Evolutionary conservation across 1,140 invertebrate species (phyloP), one percentile per base, ranked within the genome.

Genomic region (Latrodectus geometricus): DNA sequence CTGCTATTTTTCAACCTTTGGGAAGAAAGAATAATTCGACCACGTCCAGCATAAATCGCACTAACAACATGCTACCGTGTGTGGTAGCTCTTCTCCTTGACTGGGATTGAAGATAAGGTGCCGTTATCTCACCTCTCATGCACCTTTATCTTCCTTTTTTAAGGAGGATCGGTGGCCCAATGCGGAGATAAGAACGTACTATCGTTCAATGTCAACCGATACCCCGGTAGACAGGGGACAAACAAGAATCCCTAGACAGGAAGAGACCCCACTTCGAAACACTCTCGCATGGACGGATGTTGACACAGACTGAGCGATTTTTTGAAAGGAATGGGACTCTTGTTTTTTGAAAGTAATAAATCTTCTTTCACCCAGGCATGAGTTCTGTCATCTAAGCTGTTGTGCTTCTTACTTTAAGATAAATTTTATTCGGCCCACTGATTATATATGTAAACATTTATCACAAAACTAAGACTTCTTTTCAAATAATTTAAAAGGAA

Each of bases 141-240:
- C 17, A 17, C 23, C n/a, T 61, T 48, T 66, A 78, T 70, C 66
- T 52, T n/a, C n/a, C 50, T 66, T 12, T 21, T 23, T 52, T 14
- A 9, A 70, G 66, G 35, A 69, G 50, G 66, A 61, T 69, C 68
- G 49, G 74, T 21, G 52, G 66, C 49, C 65, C 78, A 80, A 70
- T 4, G 9, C 11, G 68, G 48, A 69, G 78, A 80, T 80, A 70
- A 48, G 12, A 35, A 12, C 48, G n/a, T 48, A 14, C 78, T 80
- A 80, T 80, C 78, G 65, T 80, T 80, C 78, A 80, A 80, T 80
- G 78, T 72, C 78, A 80, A 80, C 23, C 74, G 50, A 76, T 61
- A 52, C 65, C 78, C 65, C 17, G 56, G 61, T 35, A 17, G n/a
- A 52, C 23, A 23, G n/a, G 61, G 21, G 61, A 66, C 76, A 68